These are phyloP conservation scores for Falco berigora DNA, from an alignment of 2,797 vertebrate species.

Conservation along the genomic window DNA sequence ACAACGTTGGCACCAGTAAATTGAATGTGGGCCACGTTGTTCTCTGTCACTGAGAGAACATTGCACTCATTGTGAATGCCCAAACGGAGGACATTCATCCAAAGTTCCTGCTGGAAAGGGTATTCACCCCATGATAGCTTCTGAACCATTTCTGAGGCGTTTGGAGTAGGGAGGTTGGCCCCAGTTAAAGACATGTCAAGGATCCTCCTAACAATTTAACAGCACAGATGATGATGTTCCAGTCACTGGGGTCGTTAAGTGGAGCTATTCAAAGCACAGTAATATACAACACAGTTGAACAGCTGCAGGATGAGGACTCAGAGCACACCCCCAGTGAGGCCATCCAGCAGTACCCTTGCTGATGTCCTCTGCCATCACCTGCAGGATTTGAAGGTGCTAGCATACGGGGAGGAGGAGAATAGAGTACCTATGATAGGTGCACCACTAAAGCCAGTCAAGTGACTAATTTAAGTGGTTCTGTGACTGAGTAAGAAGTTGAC, in stretches of 20 bases:
- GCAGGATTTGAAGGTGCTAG: not conserved
- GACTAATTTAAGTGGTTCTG: not conserved
- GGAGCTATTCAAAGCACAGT: not conserved
- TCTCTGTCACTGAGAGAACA: not conserved
- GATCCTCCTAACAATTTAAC: not conserved
- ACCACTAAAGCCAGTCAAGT: not conserved
- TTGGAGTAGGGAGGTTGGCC: not conserved
- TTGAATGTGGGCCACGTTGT: not conserved
- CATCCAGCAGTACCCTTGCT: not conserved
- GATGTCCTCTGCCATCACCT: not conserved
- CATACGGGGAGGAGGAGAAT: not conserved
- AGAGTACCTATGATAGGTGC: not conserved
- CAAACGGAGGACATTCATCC: not conserved
- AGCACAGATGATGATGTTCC: not conserved
- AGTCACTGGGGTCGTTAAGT: not conserved
- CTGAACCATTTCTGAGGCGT: not conserved
- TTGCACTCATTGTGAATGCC: not conserved
- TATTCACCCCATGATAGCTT: not conserved
- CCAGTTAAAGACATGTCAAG: not conserved
- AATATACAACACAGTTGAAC: fast-evolving
- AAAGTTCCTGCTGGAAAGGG: not conserved
- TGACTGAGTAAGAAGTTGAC: not conserved
- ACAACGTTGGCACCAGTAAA: not conserved
- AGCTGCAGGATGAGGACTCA: not conserved
- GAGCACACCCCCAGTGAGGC: not conserved